A percentile compares a stretch with the other conserved stretches of the same genome.
phyloP scores from a whole-genome alignment of 2,888 invertebrate genomes.

The Meganola albula region DNA sequence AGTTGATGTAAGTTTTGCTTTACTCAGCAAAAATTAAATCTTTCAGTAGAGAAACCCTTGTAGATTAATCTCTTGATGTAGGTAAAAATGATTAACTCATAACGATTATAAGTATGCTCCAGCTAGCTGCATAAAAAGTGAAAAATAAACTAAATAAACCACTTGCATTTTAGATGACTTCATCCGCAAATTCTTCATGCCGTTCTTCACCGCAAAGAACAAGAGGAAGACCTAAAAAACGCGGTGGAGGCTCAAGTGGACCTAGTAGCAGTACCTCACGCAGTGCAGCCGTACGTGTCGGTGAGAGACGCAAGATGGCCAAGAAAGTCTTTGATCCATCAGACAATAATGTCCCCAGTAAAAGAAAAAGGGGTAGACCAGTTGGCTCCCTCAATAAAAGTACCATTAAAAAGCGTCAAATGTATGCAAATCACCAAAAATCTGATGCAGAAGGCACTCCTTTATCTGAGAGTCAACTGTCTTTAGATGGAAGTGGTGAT shows the following conservation, averaged over 20 bases:
- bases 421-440: constrained; percentile 46
- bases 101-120: too few relatives aligned
- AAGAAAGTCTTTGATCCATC: constrained; percentile 93
- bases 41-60: too few relatives aligned
- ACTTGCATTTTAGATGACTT: constrained; percentile 57
- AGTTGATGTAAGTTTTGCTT: too few relatives aligned
- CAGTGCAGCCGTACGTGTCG: constrained; percentile 71
- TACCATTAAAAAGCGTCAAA: constrained; percentile 71
- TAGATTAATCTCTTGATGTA: too few relatives aligned
- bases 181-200: constrained; percentile 71
- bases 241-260: constrained; percentile 45
- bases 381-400: constrained; percentile 80
- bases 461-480: constrained; percentile 58
- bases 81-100: too few relatives aligned
- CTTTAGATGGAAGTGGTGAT: constrained; percentile 65
- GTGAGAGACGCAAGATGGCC: constrained; percentile 83
- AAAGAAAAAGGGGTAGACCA: constrained; percentile 82
- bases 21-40: too few relatives aligned
- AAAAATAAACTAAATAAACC: background rate
- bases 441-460: constrained; percentile 54
- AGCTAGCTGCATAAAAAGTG: background rate
- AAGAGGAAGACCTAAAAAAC: constrained; percentile 65
- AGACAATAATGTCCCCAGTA: constrained; percentile 85
- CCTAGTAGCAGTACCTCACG: constrained; percentile 42
- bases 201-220: constrained; percentile 68